Evolutionary conservation across 2,113 vertebrate species (phyloP), one percentile per base, ranked within the genome.

Genomic region (Aphyosemion australe): DNA sequence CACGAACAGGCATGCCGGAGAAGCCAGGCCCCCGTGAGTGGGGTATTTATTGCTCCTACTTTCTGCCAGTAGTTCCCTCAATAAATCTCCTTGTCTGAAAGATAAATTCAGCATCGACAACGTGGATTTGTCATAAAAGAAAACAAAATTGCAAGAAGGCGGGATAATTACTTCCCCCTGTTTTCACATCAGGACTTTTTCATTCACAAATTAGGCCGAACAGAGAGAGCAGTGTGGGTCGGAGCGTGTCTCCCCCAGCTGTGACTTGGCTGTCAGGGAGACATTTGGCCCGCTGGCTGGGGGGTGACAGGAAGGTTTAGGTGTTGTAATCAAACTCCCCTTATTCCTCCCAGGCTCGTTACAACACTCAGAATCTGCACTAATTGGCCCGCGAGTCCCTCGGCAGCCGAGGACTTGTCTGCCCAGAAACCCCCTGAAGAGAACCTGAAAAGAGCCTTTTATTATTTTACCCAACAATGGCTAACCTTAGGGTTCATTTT

Each of bases 261-360:
- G 89, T 78, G 88, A 84, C 77, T 82, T 57, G 82, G 87, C 84
- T 88, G 87, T 90, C 87, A 83, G 82, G 59, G 86, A 83, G 80
- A 84, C 73, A 78, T 88, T 89, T 78, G 74, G 82, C 74, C 76
- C 69, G 52, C 63, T 58, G 78, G 74, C 54, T 72, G 74, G 73
- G 45, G 79, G 87, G 82, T 69, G 75, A 86, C 86, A 84, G 84
- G 82, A 86, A 89, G 88, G 87, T 87, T 89, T 89, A 86, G 85
- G 87, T 90, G 86, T 83, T 85, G 86, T 88, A 90, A 91, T 90
- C 88, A 89, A 86, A 83, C 83, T 70, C 82, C 53, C 73, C 48
- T 82, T 82, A 83, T 85, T 89, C 88, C 88, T 85, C 50, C 31
- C 63, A 71, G 88, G 72, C 88, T 91, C 72, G 68, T 88, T 89